A percentile compares a stretch with the other conserved stretches of the same genome.
Conservation (phyloP, 2,888 invertebrate species). For the Tinea semifulvella region DNA sequence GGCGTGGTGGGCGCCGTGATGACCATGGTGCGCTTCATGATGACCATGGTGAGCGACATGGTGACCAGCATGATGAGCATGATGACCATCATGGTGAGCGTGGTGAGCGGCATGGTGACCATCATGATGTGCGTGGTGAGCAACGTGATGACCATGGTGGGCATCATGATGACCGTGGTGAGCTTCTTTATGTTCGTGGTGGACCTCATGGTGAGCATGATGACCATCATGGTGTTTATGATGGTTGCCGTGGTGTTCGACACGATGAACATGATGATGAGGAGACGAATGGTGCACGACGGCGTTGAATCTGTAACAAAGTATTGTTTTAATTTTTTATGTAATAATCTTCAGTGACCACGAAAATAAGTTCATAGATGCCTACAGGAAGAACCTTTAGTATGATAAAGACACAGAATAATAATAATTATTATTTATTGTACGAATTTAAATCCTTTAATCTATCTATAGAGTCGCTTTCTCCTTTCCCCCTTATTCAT, state of each 20-base stretch:
- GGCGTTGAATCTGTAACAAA: conserved; percentile 66
- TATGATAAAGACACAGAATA: no score
- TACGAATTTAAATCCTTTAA: no score
- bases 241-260: conserved; percentile 7
- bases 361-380: no score
- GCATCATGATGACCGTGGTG: conserved; percentile 14
- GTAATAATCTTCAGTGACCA: no score
- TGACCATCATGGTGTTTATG: conserved; percentile 14
- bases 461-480: no score
- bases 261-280: conserved; percentile 53
- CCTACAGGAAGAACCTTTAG: no score
- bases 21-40: conserved; percentile 4
- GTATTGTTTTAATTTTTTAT: no score
- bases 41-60: conserved; percentile 11
- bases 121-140: not conserved
- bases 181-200: not conserved
- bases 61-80: conserved; percentile 3
- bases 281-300: conserved; percentile 63
- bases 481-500: no score
- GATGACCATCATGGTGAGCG: not conserved
- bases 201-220: not conserved
- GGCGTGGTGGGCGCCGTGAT: not conserved
- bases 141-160: not conserved
- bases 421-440: no score
- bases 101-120: not conserved